Percentiles rank a stretch among this genome's conserved stretches.
These are phyloP conservation scores for Mesoclemmys tuberculata DNA, from an alignment of 2,113 vertebrate species.

Conservation along the genomic window DNA sequence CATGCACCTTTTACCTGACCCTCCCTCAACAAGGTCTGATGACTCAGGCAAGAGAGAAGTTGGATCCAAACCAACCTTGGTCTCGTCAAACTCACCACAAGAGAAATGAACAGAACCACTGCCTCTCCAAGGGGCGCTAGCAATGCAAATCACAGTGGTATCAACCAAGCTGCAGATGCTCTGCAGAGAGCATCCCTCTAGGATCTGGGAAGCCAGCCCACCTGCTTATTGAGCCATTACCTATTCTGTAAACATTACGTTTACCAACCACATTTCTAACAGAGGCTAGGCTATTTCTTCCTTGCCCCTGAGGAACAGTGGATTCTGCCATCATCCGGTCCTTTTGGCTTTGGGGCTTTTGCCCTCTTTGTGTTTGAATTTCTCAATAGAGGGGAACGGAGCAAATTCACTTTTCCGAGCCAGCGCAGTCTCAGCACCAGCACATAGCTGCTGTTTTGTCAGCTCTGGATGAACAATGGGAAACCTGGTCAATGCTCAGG, in stretches of 20 bases:
- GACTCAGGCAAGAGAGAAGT: neutral
- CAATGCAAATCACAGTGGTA: neutral
- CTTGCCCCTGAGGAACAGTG: neutral
- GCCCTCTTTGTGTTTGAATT: neutral
- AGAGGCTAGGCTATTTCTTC: neutral
- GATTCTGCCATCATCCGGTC: neutral
- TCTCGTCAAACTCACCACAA: neutral
- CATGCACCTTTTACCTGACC: neutral
- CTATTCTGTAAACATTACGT: constrained; percentile 38
- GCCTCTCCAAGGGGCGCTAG: neutral
- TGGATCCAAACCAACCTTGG: neutral
- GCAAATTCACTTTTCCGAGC: neutral
- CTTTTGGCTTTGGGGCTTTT: neutral
- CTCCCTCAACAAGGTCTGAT: neutral
- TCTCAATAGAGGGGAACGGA: neutral
- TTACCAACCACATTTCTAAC: neutral
- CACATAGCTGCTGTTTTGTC: neutral
- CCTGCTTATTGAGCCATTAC: constrained; percentile 49
- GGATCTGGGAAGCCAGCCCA: constrained; percentile 37
- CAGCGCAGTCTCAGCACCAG: neutral
- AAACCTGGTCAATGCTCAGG: neutral
- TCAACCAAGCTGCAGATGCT: constrained; percentile 16
- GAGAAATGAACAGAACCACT: neutral
- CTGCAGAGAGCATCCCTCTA: constrained; percentile 26
- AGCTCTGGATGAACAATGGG: constrained; percentile 7